phyloP scores from a whole-genome alignment of 2,888 invertebrate genomes.

The Brenthis ino region DNA sequence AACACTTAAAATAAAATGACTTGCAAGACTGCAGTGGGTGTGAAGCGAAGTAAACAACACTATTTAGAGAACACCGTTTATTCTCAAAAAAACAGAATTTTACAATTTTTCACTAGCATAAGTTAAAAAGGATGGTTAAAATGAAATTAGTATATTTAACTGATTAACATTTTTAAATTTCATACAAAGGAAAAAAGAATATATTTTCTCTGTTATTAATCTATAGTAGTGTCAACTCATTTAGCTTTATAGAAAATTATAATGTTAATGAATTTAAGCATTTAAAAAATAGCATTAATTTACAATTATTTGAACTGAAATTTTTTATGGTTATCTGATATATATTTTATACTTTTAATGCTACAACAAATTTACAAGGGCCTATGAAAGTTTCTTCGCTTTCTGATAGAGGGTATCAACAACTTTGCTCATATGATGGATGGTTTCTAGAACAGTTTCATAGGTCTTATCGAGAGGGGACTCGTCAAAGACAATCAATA shows the following conservation, averaged over 20 bases:
- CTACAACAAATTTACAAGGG: slow-evolving; percentile 73
- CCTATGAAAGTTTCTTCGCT: slow-evolving; percentile 97
- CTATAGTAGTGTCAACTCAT: slow-evolving; percentile 31
- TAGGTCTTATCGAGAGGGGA: slow-evolving; percentile 97
- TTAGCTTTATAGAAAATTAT: slow-evolving; percentile 30
- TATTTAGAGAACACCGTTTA: slow-evolving; percentile 74
- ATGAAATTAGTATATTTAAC: slow-evolving; percentile 60
- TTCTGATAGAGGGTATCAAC: slow-evolving; percentile 99
- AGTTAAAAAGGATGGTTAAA: slow-evolving; percentile 65
- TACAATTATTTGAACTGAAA: slow-evolving; percentile 67
- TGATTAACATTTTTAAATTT: slow-evolving; percentile 56
- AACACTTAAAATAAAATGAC: slow-evolving; percentile 68
- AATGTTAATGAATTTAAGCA: slow-evolving; percentile 51
- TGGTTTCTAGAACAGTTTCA: slow-evolving; percentile 97
- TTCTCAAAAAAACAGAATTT: slow-evolving; percentile 80
- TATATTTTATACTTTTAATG: slow-evolving; percentile 70
- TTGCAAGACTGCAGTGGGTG: slow-evolving; percentile 57
- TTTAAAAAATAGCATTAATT: slow-evolving; percentile 70
- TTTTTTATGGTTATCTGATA: slow-evolving; percentile 72
- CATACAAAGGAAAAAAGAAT: slow-evolving; percentile 34
- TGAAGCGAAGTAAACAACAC: slow-evolving; percentile 60
- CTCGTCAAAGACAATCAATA: slow-evolving; percentile 98
- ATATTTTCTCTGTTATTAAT: slow-evolving; percentile 38
- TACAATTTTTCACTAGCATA: slow-evolving; percentile 79
- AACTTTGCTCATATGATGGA: slow-evolving; percentile 99